These are phyloP conservation scores for Chlorodrepanis virens DNA, from an alignment of 2,113 vertebrate species.

Conservation along the genomic window DNA sequence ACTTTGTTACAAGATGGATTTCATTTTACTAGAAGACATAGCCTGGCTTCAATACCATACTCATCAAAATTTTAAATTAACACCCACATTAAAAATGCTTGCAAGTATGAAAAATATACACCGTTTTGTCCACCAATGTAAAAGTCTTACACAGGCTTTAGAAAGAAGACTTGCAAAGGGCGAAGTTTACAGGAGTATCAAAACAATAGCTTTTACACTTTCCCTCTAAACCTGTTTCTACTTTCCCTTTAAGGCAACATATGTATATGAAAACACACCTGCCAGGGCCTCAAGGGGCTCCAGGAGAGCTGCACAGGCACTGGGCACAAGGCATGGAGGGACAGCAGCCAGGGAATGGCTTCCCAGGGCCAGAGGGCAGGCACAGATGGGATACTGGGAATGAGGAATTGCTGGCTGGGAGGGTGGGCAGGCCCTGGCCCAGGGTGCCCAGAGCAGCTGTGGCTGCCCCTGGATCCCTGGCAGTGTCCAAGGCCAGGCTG, in stretches of 20 bases:
- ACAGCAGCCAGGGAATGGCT: not conserved
- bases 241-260: not conserved
- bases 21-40: not conserved
- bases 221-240: not conserved
- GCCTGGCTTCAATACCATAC: not conserved
- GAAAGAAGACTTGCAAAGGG: not conserved
- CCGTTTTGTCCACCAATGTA: rapidly evolving
- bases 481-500: rapidly evolving
- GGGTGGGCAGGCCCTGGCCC: rapidly evolving
- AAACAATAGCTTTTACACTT: not conserved
- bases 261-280: rapidly evolving
- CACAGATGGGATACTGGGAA: rapidly evolving
- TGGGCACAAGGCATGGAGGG: rapidly evolving
- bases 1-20: not conserved
- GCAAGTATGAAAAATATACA: rapidly evolving
- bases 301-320: not conserved
- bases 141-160: not conserved
- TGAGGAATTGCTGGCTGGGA: rapidly evolving
- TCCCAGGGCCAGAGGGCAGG: not conserved
- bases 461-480: not conserved
- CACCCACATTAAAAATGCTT: not conserved
- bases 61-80: not conserved
- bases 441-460: not conserved
- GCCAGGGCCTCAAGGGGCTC: not conserved
- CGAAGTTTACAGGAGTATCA: not conserved